Base-by-base conservation (phyloP, 2,797 vertebrate genomes). In the Setipinna tenuifilis region DNA sequence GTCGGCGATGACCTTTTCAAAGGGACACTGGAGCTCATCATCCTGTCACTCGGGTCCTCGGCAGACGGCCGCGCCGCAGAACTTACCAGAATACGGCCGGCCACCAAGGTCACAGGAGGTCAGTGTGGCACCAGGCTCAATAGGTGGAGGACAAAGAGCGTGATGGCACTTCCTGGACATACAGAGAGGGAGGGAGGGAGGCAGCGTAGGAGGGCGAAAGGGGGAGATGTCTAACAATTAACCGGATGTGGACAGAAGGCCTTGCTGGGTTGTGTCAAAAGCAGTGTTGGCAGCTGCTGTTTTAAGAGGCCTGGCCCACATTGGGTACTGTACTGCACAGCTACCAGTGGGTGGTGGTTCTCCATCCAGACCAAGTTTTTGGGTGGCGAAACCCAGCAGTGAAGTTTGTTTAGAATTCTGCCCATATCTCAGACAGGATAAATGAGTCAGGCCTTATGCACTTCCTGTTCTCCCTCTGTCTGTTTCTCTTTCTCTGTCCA, bases 1-100 rank as follows among this genome's bases (percentile, higher is more conserved):
- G 91, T 92, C 88, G 83, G 44, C 14, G 1, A 68, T 93, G 91
- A 93, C 91, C 92, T 94, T 93, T 94, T 61, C 89, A 92, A 88
- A 91, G 88, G 91, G 90, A 44, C 90, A 87, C 86, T 57, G 85
- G 90, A 89, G 90, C 89, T 91, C 85, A 83, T 88, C 86, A 88
- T 90, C 90, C 86, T 86, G 83, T 87, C 84, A 44, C 2, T 31
- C 65, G 11, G 25, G 12, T 58, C 25, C 31, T 48, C 75, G 41
- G 28, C 31, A 71, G 41, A 10, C 57, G 25, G 54, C 82, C 54
- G n/a, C 84, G 12, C 31, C 61, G 0, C 28, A 23, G 16, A 44
- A 9, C 57, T 10, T 62, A 21, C 31, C 10, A 21, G 54, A 44
- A 44, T 31, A n/a, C 31, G 54, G 61, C 16, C 41, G 35, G 3